Evolutionary conservation across 2,888 invertebrate genomes (phyloP).

Genomic region (Drosophila barbarae): DNA sequence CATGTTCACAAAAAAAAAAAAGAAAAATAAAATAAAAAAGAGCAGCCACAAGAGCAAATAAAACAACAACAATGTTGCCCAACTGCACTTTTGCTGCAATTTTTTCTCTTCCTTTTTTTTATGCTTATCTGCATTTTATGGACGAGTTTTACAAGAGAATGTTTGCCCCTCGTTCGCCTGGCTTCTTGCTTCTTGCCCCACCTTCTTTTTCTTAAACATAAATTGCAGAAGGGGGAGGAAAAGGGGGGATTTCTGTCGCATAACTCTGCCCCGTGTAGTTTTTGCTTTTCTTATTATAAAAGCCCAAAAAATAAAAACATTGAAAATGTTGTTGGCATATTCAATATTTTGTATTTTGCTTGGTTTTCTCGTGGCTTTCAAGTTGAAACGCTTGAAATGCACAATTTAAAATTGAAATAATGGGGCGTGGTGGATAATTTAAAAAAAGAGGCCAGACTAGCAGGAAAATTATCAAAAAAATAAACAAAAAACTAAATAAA

Average conservation of each 20-base stretch:
- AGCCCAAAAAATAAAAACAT: slow-evolving; percentile 5
- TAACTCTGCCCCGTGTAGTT: slow-evolving; percentile 53
- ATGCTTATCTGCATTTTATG: slow-evolving; percentile 41
- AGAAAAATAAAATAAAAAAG: background rate
- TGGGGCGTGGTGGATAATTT: slow-evolving; percentile 30
- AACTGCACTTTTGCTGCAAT: slow-evolving; percentile 29
- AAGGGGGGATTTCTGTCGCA: slow-evolving; percentile 57
- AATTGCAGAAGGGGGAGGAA: slow-evolving; percentile 10
- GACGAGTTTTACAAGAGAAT: slow-evolving; percentile 55
- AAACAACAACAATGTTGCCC: slow-evolving; percentile 45
- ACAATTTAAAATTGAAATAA: slow-evolving; percentile 52
- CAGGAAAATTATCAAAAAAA: background rate
- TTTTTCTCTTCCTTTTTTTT: slow-evolving; percentile 5
- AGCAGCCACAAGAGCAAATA: slow-evolving; percentile 13
- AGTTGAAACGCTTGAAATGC: slow-evolving; percentile 38
- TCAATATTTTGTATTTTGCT: slow-evolving; percentile 30
- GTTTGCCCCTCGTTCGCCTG: slow-evolving; percentile 17
- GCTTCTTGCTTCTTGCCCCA: background rate
- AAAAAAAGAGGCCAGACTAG: background rate
- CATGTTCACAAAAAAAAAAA: slow-evolving; percentile 3
- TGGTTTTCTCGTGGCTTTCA: slow-evolving; percentile 11
- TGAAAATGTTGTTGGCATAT: slow-evolving; percentile 17
- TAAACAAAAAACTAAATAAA: background rate
- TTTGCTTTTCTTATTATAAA: slow-evolving; percentile 24
- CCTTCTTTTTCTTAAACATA: slow-evolving; percentile 7